Percentiles rank a stretch among this genome's conserved stretches.
These are phyloP conservation scores for Dinomys branickii DNA, from an alignment of 2,113 vertebrate species.

Conservation along the genomic window DNA sequence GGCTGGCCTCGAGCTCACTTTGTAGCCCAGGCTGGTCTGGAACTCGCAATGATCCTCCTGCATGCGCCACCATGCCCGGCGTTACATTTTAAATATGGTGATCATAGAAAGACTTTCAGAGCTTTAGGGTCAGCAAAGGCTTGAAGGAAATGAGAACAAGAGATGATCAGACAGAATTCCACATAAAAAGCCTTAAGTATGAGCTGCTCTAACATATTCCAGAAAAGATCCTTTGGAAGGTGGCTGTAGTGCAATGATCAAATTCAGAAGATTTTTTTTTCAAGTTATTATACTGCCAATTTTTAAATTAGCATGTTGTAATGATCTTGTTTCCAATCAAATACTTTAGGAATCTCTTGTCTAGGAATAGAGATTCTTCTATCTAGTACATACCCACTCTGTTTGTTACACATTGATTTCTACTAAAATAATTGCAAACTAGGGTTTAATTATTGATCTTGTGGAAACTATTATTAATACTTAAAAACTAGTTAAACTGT, in stretches of 20 bases:
- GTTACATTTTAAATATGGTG: not conserved
- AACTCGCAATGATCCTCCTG: no score
- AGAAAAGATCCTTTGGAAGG: not conserved
- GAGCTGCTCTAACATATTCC: not conserved
- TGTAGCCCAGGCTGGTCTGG: no score
- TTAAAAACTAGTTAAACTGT: not conserved
- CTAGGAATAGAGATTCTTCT: not conserved
- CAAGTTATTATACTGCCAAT: not conserved
- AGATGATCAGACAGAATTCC: not conserved
- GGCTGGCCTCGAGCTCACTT: no score
- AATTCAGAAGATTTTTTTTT: not conserved
- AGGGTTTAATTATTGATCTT: not conserved
- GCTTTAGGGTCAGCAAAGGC: not conserved
- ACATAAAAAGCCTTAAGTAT: not conserved
- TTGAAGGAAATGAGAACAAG: not conserved
- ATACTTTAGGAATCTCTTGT: not conserved
- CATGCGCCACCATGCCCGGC: no score
- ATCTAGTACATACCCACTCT: not conserved
- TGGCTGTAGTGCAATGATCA: not conserved
- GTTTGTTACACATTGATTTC: not conserved
- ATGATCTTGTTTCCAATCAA: no score
- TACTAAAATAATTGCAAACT: slow-evolving; percentile 1
- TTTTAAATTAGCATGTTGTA: not conserved
- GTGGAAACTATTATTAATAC: not conserved
- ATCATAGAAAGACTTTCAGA: not conserved